A percentile compares a stretch with the other conserved stretches of the same genome.
phyloP scores from a whole-genome alignment of 2,113 vertebrate species.

The Podarcis cretensis region DNA sequence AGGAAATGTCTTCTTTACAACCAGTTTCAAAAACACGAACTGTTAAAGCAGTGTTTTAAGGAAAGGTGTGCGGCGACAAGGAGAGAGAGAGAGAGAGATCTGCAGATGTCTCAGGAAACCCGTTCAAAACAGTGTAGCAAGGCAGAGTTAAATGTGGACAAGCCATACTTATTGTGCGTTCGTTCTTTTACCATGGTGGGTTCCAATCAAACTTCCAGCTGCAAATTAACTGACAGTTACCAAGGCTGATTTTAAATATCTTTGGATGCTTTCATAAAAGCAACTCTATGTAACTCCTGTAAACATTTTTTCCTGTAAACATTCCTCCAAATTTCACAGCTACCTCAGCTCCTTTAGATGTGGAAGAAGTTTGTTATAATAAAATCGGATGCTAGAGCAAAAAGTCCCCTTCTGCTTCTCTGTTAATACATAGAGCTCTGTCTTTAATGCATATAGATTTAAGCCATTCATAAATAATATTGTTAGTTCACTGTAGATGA shows the following conservation, averaged over 20 bases:
- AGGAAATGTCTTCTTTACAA: conserved; percentile 71
- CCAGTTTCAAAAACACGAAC: conserved; percentile 63
- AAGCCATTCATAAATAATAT: neutral
- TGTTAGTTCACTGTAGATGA: neutral
- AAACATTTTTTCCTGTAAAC: neutral
- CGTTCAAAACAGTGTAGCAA: neutral
- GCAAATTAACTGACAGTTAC: conserved; percentile 29
- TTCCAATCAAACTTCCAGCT: conserved; percentile 24
- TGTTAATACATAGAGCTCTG: neutral
- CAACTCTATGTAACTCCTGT: neutral
- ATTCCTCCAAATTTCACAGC: neutral
- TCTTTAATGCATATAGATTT: neutral
- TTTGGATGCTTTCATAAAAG: neutral
- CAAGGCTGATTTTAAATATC: neutral
- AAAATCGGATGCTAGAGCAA: neutral
- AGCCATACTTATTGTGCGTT: neutral
- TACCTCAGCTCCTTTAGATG: neutral
- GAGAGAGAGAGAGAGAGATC: conserved; percentile 21
- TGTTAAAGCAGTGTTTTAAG: conserved; percentile 43
- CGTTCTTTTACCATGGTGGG: conserved; percentile 13
- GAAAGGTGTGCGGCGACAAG: neutral
- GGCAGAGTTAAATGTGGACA: neutral
- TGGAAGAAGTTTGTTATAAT: conserved; percentile 8
- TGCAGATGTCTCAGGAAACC: conserved; percentile 32
- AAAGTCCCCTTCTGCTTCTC: neutral